A percentile compares a stretch with the other conserved stretches of the same genome.
These are phyloP conservation scores for Chrysocyon brachyurus DNA, from an alignment of 2,797 vertebrate species.

Conservation along the genomic window DNA sequence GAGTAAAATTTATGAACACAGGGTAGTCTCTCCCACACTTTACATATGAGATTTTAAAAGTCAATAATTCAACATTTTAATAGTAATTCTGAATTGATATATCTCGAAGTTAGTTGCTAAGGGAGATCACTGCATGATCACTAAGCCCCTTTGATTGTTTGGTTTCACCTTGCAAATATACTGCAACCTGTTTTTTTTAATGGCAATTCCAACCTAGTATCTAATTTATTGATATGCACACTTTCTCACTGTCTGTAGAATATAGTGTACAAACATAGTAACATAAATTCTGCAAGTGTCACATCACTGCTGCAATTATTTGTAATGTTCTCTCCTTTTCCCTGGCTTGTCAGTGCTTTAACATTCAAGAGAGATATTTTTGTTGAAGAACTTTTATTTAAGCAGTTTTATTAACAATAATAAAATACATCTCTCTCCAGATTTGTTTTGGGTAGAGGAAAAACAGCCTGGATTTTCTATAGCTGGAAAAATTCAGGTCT, in stretches of 20 bases:
- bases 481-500: not conserved
- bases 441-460: not conserved
- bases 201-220: not conserved
- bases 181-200: slow-evolving; percentile 1
- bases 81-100: slow-evolving; percentile 15
- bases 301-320: slow-evolving; percentile 16
- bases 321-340: slow-evolving; percentile 32
- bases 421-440: not conserved
- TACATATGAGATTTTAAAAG: slow-evolving; percentile 38
- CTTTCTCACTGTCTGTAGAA: slow-evolving; percentile 59
- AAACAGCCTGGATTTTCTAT: not conserved
- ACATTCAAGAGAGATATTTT: slow-evolving; percentile 20
- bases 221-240: slow-evolving; percentile 28
- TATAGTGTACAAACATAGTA: not conserved
- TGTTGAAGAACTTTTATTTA: slow-evolving; percentile 47
- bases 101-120: slow-evolving; percentile 10
- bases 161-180: slow-evolving; percentile 51
- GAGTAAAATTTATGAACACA: not conserved
- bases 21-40: not conserved
- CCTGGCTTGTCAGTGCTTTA: slow-evolving; percentile 2
- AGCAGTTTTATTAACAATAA: slow-evolving; percentile 21
- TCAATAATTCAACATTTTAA: slow-evolving; percentile 37
- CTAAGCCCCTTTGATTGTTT: slow-evolving; percentile 37
- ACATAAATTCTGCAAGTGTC: slow-evolving; percentile 53
- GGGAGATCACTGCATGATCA: slow-evolving; percentile 4